phyloP scores from a whole-genome alignment of 92 coral and sea anemone genomes.

The Palythoa grandis region DNA sequence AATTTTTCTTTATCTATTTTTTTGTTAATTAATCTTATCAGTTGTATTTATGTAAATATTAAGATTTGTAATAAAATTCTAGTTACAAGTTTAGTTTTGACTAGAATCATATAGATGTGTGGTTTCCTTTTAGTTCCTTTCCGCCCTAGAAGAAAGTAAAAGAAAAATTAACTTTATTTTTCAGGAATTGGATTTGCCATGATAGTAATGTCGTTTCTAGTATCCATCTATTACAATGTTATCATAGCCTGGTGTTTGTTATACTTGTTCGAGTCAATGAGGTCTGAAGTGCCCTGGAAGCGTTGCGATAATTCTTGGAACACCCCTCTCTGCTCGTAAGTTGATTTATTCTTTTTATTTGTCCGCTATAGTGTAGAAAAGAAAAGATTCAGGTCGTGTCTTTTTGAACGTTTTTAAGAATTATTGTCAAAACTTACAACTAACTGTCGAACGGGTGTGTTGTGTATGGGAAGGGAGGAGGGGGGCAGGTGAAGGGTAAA shows the following conservation, averaged over 20 bases:
- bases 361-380: too few species aligned
- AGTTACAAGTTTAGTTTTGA: too few species aligned
- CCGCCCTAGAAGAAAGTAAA: too few species aligned
- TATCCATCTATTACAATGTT: slow-evolving; percentile 80
- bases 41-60: too few species aligned
- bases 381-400: background rate
- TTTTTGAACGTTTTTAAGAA: background rate
- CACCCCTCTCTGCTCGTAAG: slow-evolving; percentile 75
- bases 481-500: too few species aligned
- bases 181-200: slow-evolving; percentile 89
- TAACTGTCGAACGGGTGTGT: too few species aligned
- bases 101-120: too few species aligned
- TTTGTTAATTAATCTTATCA: too few species aligned
- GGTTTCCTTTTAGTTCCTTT: too few species aligned
- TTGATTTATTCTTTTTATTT: background rate
- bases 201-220: slow-evolving; percentile 85
- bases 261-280: slow-evolving; percentile 85
- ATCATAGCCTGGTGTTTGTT: slow-evolving; percentile 92
- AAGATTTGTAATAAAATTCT: too few species aligned
- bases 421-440: background rate
- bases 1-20: too few species aligned
- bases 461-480: too few species aligned
- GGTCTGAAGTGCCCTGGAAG: slow-evolving; percentile 92
- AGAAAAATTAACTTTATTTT: background rate
- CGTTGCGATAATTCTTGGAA: slow-evolving; percentile 83